Percentiles rank a stretch among this genome's conserved stretches.
phyloP scores from a whole-genome alignment of 2,888 invertebrate species.

The Cataglyphis cursor region DNA sequence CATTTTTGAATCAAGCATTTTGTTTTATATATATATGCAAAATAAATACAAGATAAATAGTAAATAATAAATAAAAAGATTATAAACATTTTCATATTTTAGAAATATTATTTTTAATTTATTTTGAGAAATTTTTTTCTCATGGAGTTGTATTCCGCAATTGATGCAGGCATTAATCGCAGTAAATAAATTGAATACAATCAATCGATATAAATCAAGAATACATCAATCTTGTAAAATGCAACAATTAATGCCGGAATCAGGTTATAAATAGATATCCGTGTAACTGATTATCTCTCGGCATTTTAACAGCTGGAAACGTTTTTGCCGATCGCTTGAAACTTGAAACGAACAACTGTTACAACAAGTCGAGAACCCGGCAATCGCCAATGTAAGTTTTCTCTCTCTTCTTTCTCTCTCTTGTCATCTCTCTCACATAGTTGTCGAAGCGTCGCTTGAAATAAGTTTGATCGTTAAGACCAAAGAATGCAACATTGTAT shows the following conservation, averaged over 20 bases:
- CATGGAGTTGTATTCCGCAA: not conserved
- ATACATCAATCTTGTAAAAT: not conserved
- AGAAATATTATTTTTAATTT: not conserved
- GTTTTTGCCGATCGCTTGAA: not conserved
- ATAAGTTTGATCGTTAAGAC: constrained; percentile 65
- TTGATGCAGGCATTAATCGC: not conserved
- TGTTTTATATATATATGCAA: too few relatives aligned
- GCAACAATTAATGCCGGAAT: not conserved
- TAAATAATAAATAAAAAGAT: not conserved
- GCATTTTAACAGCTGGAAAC: not conserved
- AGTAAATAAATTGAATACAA: not conserved
- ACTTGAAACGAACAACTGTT: constrained; percentile 12
- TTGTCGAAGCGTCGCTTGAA: constrained; percentile 25
- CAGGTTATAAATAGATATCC: not conserved
- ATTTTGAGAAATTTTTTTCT: not conserved
- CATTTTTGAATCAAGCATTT: too few relatives aligned
- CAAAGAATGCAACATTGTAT: constrained; percentile 61
- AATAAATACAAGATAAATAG: not conserved
- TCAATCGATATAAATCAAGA: not conserved
- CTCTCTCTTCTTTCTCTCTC: not conserved
- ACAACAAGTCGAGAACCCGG: constrained; percentile 28
- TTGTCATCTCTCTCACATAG: constrained; percentile 52
- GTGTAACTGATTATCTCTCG: not conserved
- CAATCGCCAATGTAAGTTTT: constrained; percentile 30
- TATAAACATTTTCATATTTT: not conserved